Conservation (phyloP, 2,888 invertebrate species). For the Galerucella calmariensis region DNA sequence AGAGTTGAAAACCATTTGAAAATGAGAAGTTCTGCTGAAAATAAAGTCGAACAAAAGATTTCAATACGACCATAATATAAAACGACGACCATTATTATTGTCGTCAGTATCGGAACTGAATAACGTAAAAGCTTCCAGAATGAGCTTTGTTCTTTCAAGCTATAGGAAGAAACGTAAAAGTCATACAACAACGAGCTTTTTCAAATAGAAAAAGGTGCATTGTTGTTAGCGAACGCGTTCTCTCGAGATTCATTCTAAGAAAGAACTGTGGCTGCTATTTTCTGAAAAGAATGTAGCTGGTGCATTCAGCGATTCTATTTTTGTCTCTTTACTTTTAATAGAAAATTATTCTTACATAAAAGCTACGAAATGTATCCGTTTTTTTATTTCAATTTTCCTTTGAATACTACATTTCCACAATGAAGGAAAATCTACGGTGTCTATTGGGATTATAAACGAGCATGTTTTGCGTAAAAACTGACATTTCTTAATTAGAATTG, state of each 20-base stretch:
- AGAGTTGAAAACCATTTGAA: conserved; percentile 40
- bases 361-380: conserved; percentile 36
- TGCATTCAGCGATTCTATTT: conserved; percentile 54
- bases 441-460: background rate
- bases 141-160: conserved; percentile 62
- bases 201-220: conserved; percentile 60
- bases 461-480: background rate
- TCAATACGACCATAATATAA: conserved; percentile 59
- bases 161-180: conserved; percentile 63
- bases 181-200: conserved; percentile 62
- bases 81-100: conserved; percentile 61
- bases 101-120: conserved; percentile 63
- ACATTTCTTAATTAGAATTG: background rate
- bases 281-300: conserved; percentile 62
- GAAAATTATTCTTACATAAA: conserved; percentile 55
- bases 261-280: conserved; percentile 64
- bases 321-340: conserved; percentile 54
- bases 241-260: conserved; percentile 59
- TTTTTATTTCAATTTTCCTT: conserved; percentile 28
- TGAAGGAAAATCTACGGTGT: conserved; percentile 2
- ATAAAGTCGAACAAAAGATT: conserved; percentile 44
- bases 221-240: conserved; percentile 60
- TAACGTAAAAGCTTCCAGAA: conserved; percentile 62
- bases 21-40: conserved; percentile 45
- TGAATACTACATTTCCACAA: conserved; percentile 20